These are phyloP conservation scores for Chrysoperla carnea DNA, from an alignment of 1,140 invertebrate species.

Conservation along the genomic window DNA sequence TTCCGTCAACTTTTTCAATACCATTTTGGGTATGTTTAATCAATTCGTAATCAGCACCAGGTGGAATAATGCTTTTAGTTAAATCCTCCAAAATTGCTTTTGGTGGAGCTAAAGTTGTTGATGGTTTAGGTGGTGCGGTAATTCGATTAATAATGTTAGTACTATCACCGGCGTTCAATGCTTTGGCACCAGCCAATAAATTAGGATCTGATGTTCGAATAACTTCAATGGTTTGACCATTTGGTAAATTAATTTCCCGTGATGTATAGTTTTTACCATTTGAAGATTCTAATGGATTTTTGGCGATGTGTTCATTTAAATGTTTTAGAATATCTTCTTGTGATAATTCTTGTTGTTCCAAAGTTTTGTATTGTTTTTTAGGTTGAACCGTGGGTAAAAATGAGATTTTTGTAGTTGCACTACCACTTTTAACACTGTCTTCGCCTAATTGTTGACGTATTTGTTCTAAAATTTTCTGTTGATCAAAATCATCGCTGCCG, in stretches of 20 bases:
- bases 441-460: constrained; percentile 14
- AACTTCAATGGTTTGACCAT: constrained; percentile 55
- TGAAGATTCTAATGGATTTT: constrained; percentile 38
- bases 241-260: constrained; percentile 48
- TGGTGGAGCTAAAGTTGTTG: constrained; percentile 30
- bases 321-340: constrained; percentile 47
- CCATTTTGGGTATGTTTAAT: constrained; percentile 53
- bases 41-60: constrained; percentile 57
- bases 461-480: constrained; percentile 1
- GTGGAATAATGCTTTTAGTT: constrained; percentile 55
- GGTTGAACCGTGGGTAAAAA: constrained; percentile 13
- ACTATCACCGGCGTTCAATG: constrained; percentile 23
- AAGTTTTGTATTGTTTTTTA: constrained; percentile 9
- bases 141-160: constrained; percentile 23
- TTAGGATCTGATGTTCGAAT: constrained; percentile 45
- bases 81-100: constrained; percentile 47
- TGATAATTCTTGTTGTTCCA: constrained; percentile 13
- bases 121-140: constrained; percentile 18
- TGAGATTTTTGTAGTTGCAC: constrained; percentile 22
- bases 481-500: constrained; percentile 3
- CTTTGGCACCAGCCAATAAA: constrained; percentile 31
- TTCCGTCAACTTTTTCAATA: constrained; percentile 48
- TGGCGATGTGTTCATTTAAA: constrained; percentile 46
- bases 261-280: constrained; percentile 49
- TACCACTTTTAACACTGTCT: constrained; percentile 22